These are phyloP conservation scores for Sorex araneus DNA, from an alignment of 2,113 vertebrate species.

Conservation along the genomic window DNA sequence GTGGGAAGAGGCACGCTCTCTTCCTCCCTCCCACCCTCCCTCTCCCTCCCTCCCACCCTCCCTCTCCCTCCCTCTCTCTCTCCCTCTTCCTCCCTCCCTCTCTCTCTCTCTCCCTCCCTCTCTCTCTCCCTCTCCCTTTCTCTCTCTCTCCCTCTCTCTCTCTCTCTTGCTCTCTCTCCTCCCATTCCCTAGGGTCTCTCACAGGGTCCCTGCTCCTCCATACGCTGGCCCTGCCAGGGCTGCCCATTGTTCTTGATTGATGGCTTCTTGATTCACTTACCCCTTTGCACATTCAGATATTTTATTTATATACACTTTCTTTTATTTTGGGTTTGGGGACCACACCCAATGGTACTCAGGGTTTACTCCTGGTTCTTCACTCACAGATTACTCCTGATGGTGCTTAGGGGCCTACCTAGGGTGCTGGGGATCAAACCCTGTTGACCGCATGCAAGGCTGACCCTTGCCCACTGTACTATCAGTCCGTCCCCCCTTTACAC, in stretches of 20 bases:
- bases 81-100: neutral
- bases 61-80: neutral
- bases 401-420: too few species aligned
- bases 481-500: neutral
- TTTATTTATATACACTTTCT: neutral
- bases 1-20: too few species aligned
- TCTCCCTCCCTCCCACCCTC: neutral
- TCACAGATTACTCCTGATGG: too few species aligned
- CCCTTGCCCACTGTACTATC: neutral
- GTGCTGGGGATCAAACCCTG: too few species aligned
- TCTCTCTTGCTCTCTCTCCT: slow-evolving; percentile 10
- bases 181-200: too few species aligned
- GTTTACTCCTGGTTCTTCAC: too few species aligned
- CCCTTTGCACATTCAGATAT: slow-evolving; percentile 33
- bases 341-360: too few species aligned
- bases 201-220: neutral
- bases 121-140: neutral
- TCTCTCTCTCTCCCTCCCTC: neutral
- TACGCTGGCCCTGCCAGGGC: neutral
- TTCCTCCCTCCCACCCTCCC: neutral
- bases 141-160: neutral
- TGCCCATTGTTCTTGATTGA: neutral
- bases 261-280: slow-evolving; percentile 66
- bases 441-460: too few species aligned
- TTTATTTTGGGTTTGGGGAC: too few species aligned